Percentiles rank a stretch among this genome's conserved stretches.
Conservation (phyloP, 2,888 invertebrate genomes). For the Anagyrus pseudococci region DNA sequence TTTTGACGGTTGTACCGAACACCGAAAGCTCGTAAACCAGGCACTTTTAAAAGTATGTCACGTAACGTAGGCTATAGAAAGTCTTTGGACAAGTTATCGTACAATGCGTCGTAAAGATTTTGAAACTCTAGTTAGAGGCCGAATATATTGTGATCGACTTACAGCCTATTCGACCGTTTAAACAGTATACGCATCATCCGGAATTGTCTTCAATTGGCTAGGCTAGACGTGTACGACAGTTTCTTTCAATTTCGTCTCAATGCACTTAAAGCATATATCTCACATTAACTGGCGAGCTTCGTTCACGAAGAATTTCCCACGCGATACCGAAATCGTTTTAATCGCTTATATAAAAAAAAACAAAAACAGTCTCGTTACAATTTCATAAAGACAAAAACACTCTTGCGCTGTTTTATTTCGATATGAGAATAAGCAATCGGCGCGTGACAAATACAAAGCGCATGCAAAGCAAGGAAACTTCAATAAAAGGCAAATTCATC, state of each 20-base stretch:
- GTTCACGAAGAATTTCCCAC: not conserved
- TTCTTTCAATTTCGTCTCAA: conserved; percentile 7
- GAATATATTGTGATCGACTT: no score
- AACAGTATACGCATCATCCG: not conserved
- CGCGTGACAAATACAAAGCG: not conserved
- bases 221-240: not conserved
- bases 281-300: not conserved
- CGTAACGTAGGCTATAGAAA: not conserved
- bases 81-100: not conserved
- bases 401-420: not conserved
- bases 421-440: not conserved
- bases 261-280: not conserved
- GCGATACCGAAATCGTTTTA: not conserved
- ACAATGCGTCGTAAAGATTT: no score
- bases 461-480: no score
- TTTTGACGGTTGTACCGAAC: not conserved
- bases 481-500: no score
- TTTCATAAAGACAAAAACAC: not conserved
- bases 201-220: conserved; percentile 18
- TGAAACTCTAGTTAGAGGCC: no score
- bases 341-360: not conserved
- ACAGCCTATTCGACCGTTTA: no score
- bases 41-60: not conserved
- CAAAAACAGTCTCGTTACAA: no score
- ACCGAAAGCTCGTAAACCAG: not conserved